Conservation (phyloP, 2,888 invertebrate species). For the Xanthorhoe designata region DNA sequence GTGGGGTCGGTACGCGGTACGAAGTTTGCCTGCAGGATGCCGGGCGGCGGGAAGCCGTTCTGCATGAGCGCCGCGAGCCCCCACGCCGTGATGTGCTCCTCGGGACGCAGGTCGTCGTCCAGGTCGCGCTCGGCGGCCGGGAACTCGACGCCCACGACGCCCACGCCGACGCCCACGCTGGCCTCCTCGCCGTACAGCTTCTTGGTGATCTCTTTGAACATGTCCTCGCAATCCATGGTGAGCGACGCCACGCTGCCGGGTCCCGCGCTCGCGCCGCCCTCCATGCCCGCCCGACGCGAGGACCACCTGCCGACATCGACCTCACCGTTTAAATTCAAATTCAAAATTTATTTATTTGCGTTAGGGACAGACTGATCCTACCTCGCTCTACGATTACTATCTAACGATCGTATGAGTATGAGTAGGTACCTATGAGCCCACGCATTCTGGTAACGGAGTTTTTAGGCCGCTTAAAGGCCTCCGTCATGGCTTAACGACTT, state of each 20-base stretch:
- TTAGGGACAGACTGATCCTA: too few species aligned
- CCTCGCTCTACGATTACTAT: too few species aligned
- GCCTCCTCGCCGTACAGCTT: conserved; percentile 95
- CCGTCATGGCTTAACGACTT: too few species aligned
- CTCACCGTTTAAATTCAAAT: background rate
- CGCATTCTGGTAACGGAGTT: too few species aligned
- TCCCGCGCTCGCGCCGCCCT: conserved; percentile 78
- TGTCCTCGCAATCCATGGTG: conserved; percentile 91
- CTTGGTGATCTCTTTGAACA: conserved; percentile 96
- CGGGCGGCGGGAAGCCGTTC: conserved; percentile 89
- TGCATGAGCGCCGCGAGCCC: conserved; percentile 92
- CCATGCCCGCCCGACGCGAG: conserved; percentile 68
- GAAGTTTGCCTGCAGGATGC: conserved; percentile 87
- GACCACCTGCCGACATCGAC: conserved; percentile 6
- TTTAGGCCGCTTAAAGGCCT: too few species aligned
- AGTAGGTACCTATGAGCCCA: too few species aligned
- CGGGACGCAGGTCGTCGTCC: conserved; percentile 86
- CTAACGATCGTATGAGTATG: too few species aligned
- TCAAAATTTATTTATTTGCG: too few species aligned
- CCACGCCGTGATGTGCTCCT: conserved; percentile 90
- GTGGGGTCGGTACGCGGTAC: conserved; percentile 79
- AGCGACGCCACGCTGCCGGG: conserved; percentile 79
- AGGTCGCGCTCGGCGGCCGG: conserved; percentile 81
- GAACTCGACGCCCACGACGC: conserved; percentile 78
- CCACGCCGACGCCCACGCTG: conserved; percentile 47